phyloP scores from a whole-genome alignment of 1,140 invertebrate genomes.

The Diorhabda elongata region DNA sequence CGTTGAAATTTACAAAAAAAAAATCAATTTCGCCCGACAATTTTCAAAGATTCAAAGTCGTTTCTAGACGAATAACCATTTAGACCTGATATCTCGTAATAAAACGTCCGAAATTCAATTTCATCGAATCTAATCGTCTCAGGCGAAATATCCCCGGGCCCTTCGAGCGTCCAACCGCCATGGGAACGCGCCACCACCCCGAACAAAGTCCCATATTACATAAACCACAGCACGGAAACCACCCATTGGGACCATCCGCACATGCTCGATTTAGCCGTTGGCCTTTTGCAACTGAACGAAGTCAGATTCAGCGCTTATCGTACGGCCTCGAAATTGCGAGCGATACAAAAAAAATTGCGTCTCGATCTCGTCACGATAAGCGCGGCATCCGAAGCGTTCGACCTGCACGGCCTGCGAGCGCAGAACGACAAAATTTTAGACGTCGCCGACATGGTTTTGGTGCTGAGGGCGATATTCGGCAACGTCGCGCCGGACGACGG shows the following conservation, averaged over 20 bases:
- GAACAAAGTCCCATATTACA: conserved; percentile 97
- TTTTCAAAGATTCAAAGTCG: too few species aligned
- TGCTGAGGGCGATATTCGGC: conserved; percentile 72
- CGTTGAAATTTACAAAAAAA: too few species aligned
- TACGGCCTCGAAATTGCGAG: conserved; percentile 94
- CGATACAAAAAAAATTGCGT: conserved; percentile 86
- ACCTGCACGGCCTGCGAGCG: conserved; percentile 85
- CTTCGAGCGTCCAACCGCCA: conserved; percentile 73
- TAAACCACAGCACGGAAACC: conserved; percentile 92
- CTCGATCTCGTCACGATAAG: conserved; percentile 79
- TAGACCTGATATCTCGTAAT: too few species aligned
- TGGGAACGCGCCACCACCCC: conserved; percentile 93
- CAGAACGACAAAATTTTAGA: conserved; percentile 94
- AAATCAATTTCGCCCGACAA: too few species aligned
- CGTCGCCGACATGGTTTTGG: conserved; percentile 92
- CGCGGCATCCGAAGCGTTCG: conserved; percentile 87
- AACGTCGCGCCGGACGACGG: conserved; percentile 34
- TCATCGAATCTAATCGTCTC: conserved; percentile 6
- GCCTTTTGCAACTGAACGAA: conserved; percentile 89
- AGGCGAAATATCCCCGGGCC: conserved; percentile 60
- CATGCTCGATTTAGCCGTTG: conserved; percentile 91
- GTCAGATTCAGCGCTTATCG: conserved; percentile 97
- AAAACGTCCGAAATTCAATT: too few species aligned
- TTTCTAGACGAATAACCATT: too few species aligned
- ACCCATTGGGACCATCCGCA: conserved; percentile 98